Conservation (phyloP, 2,113 vertebrate genomes). For the Cinclus cinclus region DNA sequence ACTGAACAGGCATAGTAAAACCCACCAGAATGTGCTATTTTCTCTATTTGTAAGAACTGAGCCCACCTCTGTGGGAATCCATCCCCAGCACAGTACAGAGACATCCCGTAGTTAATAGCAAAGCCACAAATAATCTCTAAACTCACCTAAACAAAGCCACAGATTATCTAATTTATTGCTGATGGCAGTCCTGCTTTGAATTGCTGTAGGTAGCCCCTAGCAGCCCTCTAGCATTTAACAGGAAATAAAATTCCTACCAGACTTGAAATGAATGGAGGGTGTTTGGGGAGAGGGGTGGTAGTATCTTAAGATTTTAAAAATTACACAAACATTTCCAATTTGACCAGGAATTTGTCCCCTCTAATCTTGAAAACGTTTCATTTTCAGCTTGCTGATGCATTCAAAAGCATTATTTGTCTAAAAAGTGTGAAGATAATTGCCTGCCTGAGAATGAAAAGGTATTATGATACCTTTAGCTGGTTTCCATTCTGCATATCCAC, state of each 20-base stretch:
- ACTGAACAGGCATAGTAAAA: neutral
- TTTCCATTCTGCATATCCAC: neutral
- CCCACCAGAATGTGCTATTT: neutral
- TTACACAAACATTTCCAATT: neutral
- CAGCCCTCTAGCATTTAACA: neutral
- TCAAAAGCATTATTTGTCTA: constrained; percentile 4
- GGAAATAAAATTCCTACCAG: neutral
- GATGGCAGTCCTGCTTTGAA: neutral
- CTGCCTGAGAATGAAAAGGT: neutral
- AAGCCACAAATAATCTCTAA: constrained; percentile 17
- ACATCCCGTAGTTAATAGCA: constrained; percentile 1
- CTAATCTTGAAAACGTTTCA: neutral
- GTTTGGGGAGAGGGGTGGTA: neutral
- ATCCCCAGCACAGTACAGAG: neutral
- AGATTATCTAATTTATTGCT: neutral
- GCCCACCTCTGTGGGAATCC: neutral
- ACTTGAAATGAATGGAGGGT: neutral
- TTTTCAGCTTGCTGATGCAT: neutral
- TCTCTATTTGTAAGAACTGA: neutral
- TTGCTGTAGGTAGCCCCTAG: neutral
- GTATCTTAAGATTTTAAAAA: neutral
- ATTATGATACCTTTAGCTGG: neutral
- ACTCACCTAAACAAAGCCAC: constrained; percentile 1
- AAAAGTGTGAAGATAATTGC: neutral
- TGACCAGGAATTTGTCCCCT: neutral